Percentiles rank a stretch among this genome's conserved stretches.
Evolutionary conservation across 37 sponge, comb jelly and placozoan genomes (phyloP).

Genomic region (Oopsacas minuta): DNA sequence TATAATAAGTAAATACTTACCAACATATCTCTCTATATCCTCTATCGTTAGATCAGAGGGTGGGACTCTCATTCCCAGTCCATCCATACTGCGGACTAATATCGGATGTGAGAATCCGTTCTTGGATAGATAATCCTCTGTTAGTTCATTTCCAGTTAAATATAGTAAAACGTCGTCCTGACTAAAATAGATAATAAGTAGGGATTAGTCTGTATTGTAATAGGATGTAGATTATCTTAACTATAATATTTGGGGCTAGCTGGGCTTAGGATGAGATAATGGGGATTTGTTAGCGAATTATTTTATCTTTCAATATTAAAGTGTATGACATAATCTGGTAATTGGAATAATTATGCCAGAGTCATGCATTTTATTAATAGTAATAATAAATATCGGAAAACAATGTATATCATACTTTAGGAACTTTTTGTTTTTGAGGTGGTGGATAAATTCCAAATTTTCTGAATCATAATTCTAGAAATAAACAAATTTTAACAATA

Average conservation of each 20-base stretch:
- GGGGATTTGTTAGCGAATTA: no score
- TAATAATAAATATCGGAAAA: neutral
- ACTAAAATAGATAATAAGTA: no score
- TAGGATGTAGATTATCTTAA: neutral
- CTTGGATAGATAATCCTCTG: constrained; percentile 35
- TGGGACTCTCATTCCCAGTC: constrained; percentile 60
- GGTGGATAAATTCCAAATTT: neutral
- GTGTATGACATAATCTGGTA: neutral
- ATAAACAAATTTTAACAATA: neutral
- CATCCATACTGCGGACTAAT: constrained; percentile 46
- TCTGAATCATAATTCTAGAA: neutral
- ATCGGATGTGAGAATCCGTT: constrained; percentile 67
- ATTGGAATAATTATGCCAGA: no score
- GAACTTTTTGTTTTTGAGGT: constrained; percentile 2
- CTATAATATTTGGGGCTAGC: neutral
- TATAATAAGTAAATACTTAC: constrained; percentile 16
- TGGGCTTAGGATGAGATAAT: no score
- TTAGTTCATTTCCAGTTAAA: constrained; percentile 41
- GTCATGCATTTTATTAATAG: neutral
- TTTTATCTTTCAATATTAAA: neutral
- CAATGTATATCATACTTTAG: neutral
- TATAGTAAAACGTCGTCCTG: constrained; percentile 32
- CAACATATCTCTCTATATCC: constrained; percentile 71
- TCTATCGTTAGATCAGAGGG: constrained; percentile 34
- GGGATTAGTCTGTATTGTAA: no score